These are phyloP conservation scores for Cyprinus carpio DNA, from an alignment of 2,113 vertebrate species.

Conservation along the genomic window DNA sequence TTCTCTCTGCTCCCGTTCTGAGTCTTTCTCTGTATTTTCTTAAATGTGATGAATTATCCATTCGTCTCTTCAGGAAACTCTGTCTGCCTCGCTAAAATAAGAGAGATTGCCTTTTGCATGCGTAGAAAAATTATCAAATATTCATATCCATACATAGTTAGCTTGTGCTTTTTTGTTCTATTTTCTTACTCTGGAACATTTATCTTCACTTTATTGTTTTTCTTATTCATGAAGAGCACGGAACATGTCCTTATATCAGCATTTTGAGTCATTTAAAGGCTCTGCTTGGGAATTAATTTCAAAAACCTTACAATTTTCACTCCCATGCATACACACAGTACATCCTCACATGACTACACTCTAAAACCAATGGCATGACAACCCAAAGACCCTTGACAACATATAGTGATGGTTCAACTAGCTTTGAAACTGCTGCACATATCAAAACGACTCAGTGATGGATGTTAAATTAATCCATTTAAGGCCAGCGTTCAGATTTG, in stretches of 20 bases:
- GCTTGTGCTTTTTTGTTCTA: constrained; percentile 50
- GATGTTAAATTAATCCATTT: neutral
- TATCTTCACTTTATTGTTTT: constrained; percentile 79
- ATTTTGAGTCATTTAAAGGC: constrained; percentile 69
- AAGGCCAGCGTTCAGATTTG: neutral
- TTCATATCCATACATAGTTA: constrained; percentile 72
- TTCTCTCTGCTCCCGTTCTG: constrained; percentile 1
- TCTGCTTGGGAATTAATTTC: constrained; percentile 55
- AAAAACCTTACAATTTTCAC: constrained; percentile 10
- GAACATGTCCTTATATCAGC: constrained; percentile 62
- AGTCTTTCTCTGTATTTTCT: constrained; percentile 45
- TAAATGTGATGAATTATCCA: constrained; percentile 60
- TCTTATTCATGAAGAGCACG: constrained; percentile 77
- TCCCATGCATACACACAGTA: constrained; percentile 47
- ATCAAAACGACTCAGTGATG: neutral
- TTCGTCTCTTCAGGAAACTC: constrained; percentile 51
- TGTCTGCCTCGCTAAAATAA: constrained; percentile 50
- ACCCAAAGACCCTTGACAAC: constrained; percentile 19
- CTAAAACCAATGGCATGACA: neutral
- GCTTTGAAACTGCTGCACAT: neutral
- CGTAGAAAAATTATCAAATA: constrained; percentile 75
- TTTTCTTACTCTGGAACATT: constrained; percentile 72
- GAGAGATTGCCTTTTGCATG: constrained; percentile 57
- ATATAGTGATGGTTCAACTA: too few relatives aligned
- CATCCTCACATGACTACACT: constrained; percentile 26